phyloP scores from a whole-genome alignment of 1,140 invertebrate species.

The Cephus cinctus region DNA sequence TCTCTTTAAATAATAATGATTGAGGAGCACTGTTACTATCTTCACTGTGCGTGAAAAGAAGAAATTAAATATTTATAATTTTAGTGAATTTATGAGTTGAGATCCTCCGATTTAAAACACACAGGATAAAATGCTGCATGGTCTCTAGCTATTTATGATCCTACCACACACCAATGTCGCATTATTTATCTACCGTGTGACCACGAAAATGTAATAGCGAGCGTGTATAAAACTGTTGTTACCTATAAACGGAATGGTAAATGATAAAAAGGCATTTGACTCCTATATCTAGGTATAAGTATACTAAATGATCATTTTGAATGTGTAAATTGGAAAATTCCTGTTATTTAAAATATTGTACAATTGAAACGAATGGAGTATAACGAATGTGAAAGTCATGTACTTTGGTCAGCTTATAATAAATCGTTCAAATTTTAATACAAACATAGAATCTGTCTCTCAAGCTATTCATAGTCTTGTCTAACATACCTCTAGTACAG shows the following conservation, averaged over 20 bases:
- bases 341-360: constrained; percentile 29
- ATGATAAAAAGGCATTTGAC: constrained; percentile 31
- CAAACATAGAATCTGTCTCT: constrained; percentile 5
- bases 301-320: constrained; percentile 34
- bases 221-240: constrained; percentile 32
- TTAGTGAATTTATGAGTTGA: no score
- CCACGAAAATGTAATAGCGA: constrained; percentile 20
- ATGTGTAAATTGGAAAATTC: constrained; percentile 37
- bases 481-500: no score
- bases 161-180: no score
- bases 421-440: constrained; percentile 42
- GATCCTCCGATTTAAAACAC: no score
- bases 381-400: constrained; percentile 24
- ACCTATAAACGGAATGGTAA: constrained; percentile 22
- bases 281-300: constrained; percentile 28
- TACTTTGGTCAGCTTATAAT: constrained; percentile 35
- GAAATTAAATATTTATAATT: no score
- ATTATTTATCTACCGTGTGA: background rate
- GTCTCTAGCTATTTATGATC: no score
- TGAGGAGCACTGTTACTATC: no score
- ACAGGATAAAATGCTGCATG: no score
- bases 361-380: constrained; percentile 31
- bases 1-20: constrained; percentile 18
- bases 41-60: no score
- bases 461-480: no score